Evolutionary conservation across 2,797 vertebrate species (phyloP), one percentile per base, ranked within the genome.

Genomic region (Tangara arthus): DNA sequence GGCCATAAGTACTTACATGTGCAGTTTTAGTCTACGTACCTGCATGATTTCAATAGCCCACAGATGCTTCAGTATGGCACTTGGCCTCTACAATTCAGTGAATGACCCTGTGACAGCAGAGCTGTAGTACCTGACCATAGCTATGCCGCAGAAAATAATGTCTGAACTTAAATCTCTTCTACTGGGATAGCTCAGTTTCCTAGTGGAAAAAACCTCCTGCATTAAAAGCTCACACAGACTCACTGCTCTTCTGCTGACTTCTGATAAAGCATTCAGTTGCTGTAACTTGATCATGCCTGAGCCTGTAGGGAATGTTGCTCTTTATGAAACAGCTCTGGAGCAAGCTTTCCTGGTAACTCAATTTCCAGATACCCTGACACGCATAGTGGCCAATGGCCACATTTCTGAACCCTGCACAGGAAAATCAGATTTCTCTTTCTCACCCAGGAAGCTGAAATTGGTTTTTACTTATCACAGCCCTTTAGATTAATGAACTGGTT

Each of bases 401-500:
- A n/a, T 1, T 5, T 84, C 24, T 82, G 52, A 90, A 79, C 12
- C 22, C 64, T 68, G 55, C 28, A 49, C 8, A 84, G 23, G 19
- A 75, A 81, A 89, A 86, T 9, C 4, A 46, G 39, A 71, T 88
- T 81, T 83, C 68, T 66, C 26, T 77, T 88, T 87, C 46, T 80
- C 49, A 53, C 9, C 28, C 24, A 34, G 37, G 49, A 89, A 82
- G n/a, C 4, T 85, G 70, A 70, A 84, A 42, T 1, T 2, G 56
- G 9, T 49, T 90, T 77, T 80, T 15, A 77, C 52, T 87, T 82
- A 80, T 39, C 49, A 79, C 30, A 77, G 63, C 18, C 52, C 57
- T 76, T 84, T 60, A 80, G 70, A 90, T 79, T 94, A 92, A 95
- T 70, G 70, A 89, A 75, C 34, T 70, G 20, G 44, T 82, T 93